Evolutionary conservation across 2,797 vertebrate species (phyloP).

Genomic region (Merluccius polli): DNA sequence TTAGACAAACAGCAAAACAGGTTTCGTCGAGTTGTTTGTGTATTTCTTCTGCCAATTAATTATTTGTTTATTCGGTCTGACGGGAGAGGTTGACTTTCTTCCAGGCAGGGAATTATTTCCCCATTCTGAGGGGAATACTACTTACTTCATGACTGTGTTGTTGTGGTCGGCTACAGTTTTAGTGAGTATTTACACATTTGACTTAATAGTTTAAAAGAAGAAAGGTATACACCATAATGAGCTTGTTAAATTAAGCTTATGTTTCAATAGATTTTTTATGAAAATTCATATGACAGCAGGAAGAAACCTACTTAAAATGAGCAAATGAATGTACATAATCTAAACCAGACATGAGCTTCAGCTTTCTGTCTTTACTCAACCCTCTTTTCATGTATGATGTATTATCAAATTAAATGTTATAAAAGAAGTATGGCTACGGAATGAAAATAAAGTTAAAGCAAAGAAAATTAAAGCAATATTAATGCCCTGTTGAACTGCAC

Average conservation of each 20-base stretch:
- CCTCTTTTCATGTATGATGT: background rate
- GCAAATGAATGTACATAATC: background rate
- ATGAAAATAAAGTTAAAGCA: background rate
- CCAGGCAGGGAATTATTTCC: conserved; percentile 29
- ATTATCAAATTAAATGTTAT: background rate
- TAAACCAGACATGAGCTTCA: background rate
- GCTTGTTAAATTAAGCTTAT: background rate
- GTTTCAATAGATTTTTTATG: background rate
- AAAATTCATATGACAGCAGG: background rate
- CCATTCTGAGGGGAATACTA: conserved; percentile 7
- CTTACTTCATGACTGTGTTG: conserved; percentile 6
- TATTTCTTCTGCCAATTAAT: conserved; percentile 52
- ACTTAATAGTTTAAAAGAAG: background rate
- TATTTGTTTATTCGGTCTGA: conserved; percentile 48
- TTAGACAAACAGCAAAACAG: conserved; percentile 28
- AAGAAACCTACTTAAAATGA: background rate
- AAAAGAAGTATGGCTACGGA: background rate
- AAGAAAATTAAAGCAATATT: background rate
- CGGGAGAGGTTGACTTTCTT: conserved; percentile 19
- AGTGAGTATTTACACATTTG: background rate
- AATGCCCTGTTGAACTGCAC: background rate
- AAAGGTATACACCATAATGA: background rate
- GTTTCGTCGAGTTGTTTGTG: conserved; percentile 43
- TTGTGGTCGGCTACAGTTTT: background rate
- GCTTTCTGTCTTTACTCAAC: background rate